These are phyloP conservation scores for Criorhina ranunculi DNA, from an alignment of 2,888 invertebrate genomes.

Conservation along the genomic window DNA sequence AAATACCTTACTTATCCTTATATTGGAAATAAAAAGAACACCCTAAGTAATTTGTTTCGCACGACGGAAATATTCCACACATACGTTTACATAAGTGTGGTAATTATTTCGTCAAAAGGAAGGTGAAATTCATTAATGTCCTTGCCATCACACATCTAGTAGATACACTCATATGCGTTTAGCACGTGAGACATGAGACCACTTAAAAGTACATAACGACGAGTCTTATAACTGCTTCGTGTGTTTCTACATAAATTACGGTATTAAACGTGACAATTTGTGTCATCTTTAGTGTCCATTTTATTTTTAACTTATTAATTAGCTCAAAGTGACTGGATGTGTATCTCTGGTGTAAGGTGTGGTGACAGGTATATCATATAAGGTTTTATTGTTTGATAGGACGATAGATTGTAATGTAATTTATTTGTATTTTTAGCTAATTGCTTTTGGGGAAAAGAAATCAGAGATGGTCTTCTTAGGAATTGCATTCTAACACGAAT, in stretches of 20 bases:
- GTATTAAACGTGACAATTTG: conserved; percentile 71
- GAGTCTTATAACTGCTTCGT: conserved; percentile 41
- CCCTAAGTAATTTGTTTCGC: conserved; percentile 25
- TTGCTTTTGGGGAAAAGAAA: conserved; percentile 14
- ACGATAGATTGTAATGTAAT: conserved; percentile 30
- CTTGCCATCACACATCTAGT: conserved; percentile 42
- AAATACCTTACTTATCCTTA: conserved; percentile 6
- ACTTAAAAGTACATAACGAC: conserved; percentile 61
- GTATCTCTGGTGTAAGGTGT: conserved; percentile 58
- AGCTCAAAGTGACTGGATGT: conserved; percentile 44
- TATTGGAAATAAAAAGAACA: conserved; percentile 10
- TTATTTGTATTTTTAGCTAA: conserved; percentile 29
- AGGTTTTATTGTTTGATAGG: conserved; percentile 28
- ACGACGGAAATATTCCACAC: conserved; percentile 38
- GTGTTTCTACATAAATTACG: conserved; percentile 61
- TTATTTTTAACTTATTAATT: conserved; percentile 63
- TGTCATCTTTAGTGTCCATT: conserved; percentile 71
- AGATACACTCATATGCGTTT: conserved; percentile 14
- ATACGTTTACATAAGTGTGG: conserved; percentile 30
- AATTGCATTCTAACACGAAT: too few relatives aligned
- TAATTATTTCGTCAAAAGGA: conserved; percentile 63
- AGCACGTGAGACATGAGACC: conserved; percentile 73
- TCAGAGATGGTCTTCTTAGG: conserved; percentile 2
- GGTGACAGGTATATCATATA: conserved; percentile 44
- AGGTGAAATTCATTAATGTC: conserved; percentile 62